Conservation (phyloP, 2,888 invertebrate species). For the Thumatha senex region DNA sequence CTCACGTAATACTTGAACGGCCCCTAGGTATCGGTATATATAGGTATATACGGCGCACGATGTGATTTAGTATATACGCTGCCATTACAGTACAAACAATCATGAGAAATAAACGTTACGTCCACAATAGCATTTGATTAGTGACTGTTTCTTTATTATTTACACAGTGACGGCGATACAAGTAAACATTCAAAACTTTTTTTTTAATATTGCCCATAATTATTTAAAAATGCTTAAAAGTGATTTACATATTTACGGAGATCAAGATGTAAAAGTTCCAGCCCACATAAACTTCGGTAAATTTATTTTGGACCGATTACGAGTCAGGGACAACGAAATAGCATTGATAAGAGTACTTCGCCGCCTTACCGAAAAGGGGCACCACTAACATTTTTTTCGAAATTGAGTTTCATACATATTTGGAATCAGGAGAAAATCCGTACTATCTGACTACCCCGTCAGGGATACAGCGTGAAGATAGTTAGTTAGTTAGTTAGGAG, state of each 20-base stretch:
- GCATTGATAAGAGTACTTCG: constrained; percentile 52
- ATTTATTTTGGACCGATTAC: constrained; percentile 55
- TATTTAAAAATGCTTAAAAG: constrained; percentile 46
- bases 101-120: neutral
- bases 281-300: constrained; percentile 67
- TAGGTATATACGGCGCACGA: no score
- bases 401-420: no score
- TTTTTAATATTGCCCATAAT: neutral
- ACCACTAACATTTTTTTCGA: no score
- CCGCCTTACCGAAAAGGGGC: no score
- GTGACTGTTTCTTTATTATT: neutral
- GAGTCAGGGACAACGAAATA: constrained; percentile 41
- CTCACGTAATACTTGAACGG: no score
- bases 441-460: no score
- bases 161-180: neutral
- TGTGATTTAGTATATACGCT: neutral
- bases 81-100: neutral
- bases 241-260: constrained; percentile 50
- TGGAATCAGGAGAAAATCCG: no score
- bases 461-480: no score
- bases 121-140: neutral
- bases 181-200: neutral
- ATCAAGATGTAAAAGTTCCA: constrained; percentile 55
- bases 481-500: no score
- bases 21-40: no score